phyloP scores from a whole-genome alignment of 2,888 invertebrate genomes.

The Tachina grossa region DNA sequence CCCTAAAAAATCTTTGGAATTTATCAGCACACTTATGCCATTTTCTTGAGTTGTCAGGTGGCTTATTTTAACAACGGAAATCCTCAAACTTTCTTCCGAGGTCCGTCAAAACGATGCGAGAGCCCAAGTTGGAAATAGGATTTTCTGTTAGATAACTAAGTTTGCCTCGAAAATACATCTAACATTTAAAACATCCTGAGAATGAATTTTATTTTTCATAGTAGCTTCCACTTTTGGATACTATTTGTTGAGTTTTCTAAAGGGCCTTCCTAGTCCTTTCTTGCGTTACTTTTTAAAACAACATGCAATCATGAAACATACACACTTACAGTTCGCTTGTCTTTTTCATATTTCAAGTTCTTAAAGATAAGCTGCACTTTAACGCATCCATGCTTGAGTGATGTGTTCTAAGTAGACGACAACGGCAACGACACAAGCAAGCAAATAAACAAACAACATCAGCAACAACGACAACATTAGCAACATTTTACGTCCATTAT shows the following conservation, averaged over 20 bases:
- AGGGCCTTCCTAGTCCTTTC: too few species aligned
- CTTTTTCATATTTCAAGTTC: slow-evolving; percentile 39
- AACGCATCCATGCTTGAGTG: slow-evolving; percentile 71
- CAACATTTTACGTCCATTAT: slow-evolving; percentile 51
- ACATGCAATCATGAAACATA: neutral
- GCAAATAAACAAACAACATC: slow-evolving; percentile 23
- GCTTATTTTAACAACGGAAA: too few species aligned
- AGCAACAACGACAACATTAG: slow-evolving; percentile 31
- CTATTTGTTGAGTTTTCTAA: neutral
- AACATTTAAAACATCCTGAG: too few species aligned
- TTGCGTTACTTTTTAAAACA: too few species aligned
- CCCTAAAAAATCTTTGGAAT: too few species aligned
- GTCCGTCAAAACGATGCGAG: neutral
- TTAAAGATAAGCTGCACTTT: slow-evolving; percentile 71
- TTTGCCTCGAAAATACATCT: too few species aligned
- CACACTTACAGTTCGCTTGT: neutral
- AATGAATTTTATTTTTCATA: too few species aligned
- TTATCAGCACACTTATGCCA: too few species aligned
- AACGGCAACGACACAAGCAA: slow-evolving; percentile 22
- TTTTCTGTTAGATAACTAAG: too few species aligned
- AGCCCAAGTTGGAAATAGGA: too few species aligned
- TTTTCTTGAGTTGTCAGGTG: too few species aligned
- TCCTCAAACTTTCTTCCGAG: neutral
- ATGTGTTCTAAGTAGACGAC: slow-evolving; percentile 69
- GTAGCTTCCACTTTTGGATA: too few species aligned